Evolutionary conservation across 1,140 invertebrate species (phyloP).

Genomic region (Teleogryllus occipitalis): DNA sequence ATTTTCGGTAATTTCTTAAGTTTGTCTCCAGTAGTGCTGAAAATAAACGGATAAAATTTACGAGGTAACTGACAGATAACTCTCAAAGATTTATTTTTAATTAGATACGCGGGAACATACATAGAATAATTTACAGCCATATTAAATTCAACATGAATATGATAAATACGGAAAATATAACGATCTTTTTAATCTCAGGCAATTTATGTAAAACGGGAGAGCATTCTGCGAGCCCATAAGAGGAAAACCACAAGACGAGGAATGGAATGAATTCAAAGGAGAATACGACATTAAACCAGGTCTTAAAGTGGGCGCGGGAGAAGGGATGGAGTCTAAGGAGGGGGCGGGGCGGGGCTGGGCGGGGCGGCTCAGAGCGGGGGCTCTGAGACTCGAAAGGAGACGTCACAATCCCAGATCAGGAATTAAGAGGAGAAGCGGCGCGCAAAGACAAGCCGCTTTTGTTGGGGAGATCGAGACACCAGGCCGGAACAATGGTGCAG

Average conservation of each 20-base stretch:
- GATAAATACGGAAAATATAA: neutral
- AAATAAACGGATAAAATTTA: too few relatives aligned
- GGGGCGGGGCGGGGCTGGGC: too few relatives aligned
- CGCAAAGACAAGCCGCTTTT: neutral
- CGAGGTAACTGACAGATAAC: too few relatives aligned
- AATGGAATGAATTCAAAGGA: neutral
- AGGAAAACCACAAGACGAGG: neutral
- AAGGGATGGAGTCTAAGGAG: too few relatives aligned
- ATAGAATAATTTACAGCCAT: neutral
- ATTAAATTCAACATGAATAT: neutral
- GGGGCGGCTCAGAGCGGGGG: neutral
- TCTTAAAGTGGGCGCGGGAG: neutral
- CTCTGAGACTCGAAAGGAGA: neutral
- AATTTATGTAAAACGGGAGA: neutral
- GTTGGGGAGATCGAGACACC: neutral
- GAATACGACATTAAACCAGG: neutral
- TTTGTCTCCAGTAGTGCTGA: too few relatives aligned
- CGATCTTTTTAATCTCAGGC: neutral
- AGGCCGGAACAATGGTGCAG: neutral
- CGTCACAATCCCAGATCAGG: neutral
- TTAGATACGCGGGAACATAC: too few relatives aligned
- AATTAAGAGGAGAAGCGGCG: neutral
- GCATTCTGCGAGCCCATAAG: neutral
- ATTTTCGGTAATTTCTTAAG: too few relatives aligned
- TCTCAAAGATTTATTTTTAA: too few relatives aligned